Evolutionary conservation across 2,888 invertebrate genomes (phyloP).

Genomic region (Ischnus inquisitorius): DNA sequence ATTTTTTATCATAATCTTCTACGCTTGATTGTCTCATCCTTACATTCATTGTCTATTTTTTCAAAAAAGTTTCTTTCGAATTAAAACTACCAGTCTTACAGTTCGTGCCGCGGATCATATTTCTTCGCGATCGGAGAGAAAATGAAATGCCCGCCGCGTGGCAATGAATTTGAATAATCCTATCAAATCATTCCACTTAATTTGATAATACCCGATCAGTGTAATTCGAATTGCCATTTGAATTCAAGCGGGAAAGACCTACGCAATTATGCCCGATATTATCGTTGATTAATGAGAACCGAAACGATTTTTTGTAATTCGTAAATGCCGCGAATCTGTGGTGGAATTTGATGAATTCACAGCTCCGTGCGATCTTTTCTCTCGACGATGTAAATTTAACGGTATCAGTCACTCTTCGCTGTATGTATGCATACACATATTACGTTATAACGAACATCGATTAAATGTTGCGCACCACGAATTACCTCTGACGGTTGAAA

Average conservation of each 20-base stretch:
- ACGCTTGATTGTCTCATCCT: background rate
- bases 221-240: background rate
- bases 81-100: too few relatives aligned
- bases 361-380: conserved; percentile 46
- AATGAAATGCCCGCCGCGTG: background rate
- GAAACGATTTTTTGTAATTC: background rate
- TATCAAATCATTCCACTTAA: background rate
- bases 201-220: background rate
- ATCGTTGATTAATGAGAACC: background rate
- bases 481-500: conserved; percentile 57
- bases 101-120: too few relatives aligned
- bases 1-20: background rate
- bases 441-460: conserved; percentile 66
- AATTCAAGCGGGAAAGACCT: background rate
- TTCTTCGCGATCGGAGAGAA: too few relatives aligned
- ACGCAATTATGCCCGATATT: background rate
- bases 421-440: background rate
- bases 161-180: background rate
- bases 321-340: background rate
- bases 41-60: background rate
- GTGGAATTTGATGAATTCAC: background rate
- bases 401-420: conserved; percentile 16
- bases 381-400: conserved; percentile 55
- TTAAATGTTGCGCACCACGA: conserved; percentile 63
- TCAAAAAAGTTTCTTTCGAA: background rate